Evolutionary conservation across 2,888 invertebrate species (phyloP), one percentile per base, ranked within the genome.

Genomic region (Latrodectus hesperus): DNA sequence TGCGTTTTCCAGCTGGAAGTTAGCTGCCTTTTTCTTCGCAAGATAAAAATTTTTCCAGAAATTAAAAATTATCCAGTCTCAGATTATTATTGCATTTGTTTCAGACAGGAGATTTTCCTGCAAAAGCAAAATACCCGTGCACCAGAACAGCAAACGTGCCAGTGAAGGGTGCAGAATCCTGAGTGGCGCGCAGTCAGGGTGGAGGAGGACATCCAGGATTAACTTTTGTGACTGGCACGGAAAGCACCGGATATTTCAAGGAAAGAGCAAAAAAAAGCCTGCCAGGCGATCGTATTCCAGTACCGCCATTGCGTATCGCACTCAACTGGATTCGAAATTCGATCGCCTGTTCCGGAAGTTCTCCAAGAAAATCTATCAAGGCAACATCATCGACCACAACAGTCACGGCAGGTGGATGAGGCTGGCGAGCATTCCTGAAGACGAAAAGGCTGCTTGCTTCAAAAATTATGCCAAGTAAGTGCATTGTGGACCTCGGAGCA

Each of bases 401-500:
- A 81, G 81, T 9, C 81, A 81, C 17, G 11, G 26, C n/a, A 60
- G 67, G 4, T 81, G 81, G 81, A 73, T 81, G 81, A 73, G 51
- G 22, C 5, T 65, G 53, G 81, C 81, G 16, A 65, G 73, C 0
- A 22, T 81, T 5, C 4, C 17, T 11, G 4, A 65, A 0, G 81
- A 81, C 12, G 73, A 73, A 2, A 72, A 73, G 4, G 81, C 73
- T 5, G 12, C 9, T 11, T 5, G 16, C 22, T 81, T 81, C 73
- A 81, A 73, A 73, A 73, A 67, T 14, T 52, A 49, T 22, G 81
- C 81, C 73, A 73, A 73, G 81, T 81, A 26, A 73, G 81, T 9
- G 17, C 22, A 17, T 17, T 16, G 4, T n/a, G n/a, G n/a, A n/a
- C n/a, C n/a, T n/a, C n/a, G n/a, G n/a, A n/a, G n/a, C n/a, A n/a